Percentiles rank a stretch among this genome's conserved stretches.
Evolutionary conservation across 2,888 invertebrate genomes (phyloP).

Genomic region (Agapetus fuscipes): DNA sequence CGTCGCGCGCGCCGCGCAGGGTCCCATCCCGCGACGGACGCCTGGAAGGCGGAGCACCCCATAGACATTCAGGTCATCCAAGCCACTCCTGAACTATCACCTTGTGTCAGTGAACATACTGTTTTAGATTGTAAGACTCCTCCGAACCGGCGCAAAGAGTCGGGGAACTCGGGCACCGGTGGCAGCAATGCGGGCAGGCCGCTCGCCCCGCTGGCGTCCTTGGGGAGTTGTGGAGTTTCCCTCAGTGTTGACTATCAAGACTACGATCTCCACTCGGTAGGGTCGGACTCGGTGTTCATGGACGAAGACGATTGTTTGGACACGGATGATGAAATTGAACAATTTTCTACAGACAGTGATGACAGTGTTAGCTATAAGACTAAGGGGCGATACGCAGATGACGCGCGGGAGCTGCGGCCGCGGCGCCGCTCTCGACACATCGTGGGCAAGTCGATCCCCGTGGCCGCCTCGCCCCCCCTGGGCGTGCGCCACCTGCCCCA

Average conservation of each 20-base stretch:
- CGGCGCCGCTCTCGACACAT: constrained; percentile 19
- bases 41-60: constrained; percentile 49
- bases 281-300: constrained; percentile 73
- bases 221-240: constrained; percentile 67
- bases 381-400: constrained; percentile 18
- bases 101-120: constrained; percentile 59
- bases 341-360: constrained; percentile 76
- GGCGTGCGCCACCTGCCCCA: constrained; percentile 7
- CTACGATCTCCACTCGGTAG: constrained; percentile 59
- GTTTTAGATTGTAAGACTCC: constrained; percentile 32
- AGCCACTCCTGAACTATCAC: constrained; percentile 76
- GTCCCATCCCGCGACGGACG: constrained; percentile 29
- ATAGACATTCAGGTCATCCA: constrained; percentile 63
- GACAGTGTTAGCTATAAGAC: constrained; percentile 30
- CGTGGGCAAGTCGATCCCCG: constrained; percentile 28
- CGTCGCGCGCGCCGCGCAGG: constrained; percentile 18
- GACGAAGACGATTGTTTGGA: constrained; percentile 54
- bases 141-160: constrained; percentile 19
- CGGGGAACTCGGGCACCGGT: constrained; percentile 4
- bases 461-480: constrained; percentile 24
- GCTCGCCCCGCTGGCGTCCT: constrained; percentile 69
- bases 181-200: constrained; percentile 33
- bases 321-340: constrained; percentile 77
- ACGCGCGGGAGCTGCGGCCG: constrained; percentile 17
- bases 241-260: constrained; percentile 55